Base-by-base conservation (phyloP, 2,888 invertebrate genomes). In the Xiphydria camelus region DNA sequence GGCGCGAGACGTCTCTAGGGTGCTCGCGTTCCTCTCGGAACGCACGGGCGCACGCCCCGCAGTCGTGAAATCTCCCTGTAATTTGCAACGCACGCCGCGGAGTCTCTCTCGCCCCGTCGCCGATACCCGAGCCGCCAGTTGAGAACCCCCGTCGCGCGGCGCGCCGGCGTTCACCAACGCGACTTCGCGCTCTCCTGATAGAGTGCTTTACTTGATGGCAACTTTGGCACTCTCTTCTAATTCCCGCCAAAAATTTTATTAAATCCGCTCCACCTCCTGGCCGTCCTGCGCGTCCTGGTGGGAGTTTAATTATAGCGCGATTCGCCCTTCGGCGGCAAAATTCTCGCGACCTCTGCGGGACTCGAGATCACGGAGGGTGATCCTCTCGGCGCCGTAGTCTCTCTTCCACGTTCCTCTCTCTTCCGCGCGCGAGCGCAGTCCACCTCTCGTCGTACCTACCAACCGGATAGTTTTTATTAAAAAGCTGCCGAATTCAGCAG, bases 141-240 rank as follows among this genome's bases (percentile, higher is more conserved):
- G 37, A 46, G 33, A 33, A 33, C 33, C 33, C 2, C 33, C 9
- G 33, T 18, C 33, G 17, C 9, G 18, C 2, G 15, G 9, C n/a
- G n/a, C n/a, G n/a, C n/a, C n/a, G n/a, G n/a, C n/a, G n/a, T n/a
- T n/a, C 18, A 44, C 32, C 38, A 44, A 25, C 47, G 25, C 39
- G 14, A 43, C 34, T 37, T 45, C 43, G 45, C 48, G 45, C 46
- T 54, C 58, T 55, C 62, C 62, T 64, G 59, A 35, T 64, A 59
- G 41, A 40, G 39, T 60, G 55, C 61, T 59, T 61, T 61, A 59
- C 61, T 59, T 59, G 62, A 63, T 63, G 57, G 61, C 57, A 62
- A 64, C 61, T 63, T 61, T 56, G 58, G 55, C 62, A 59, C 57
- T 59, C 58, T 63, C 57, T 59, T 60, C 58, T 55, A 53, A 62